A percentile compares a stretch with the other conserved stretches of the same genome.
Evolutionary conservation across 2,113 vertebrate species (phyloP).

Genomic region (Procavia capensis): DNA sequence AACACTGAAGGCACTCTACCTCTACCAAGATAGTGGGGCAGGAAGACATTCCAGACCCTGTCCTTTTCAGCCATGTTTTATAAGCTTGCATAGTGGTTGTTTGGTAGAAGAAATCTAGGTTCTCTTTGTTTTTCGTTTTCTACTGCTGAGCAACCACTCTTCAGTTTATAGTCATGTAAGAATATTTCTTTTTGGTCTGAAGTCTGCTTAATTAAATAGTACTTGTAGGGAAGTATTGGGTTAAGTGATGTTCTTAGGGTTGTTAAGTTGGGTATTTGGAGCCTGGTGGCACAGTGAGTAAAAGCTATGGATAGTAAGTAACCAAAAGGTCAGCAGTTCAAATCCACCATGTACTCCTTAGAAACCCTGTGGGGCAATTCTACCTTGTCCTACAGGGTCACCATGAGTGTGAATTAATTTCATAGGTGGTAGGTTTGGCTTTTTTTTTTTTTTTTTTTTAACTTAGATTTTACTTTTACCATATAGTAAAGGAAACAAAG

Average conservation of each 20-base stretch:
- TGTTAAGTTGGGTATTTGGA: background rate
- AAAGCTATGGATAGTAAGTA: too few species aligned
- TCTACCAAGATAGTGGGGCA: background rate
- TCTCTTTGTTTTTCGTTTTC: background rate
- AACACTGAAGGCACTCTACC: background rate
- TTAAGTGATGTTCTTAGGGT: slow-evolving; percentile 40
- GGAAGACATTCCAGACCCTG: slow-evolving; percentile 8
- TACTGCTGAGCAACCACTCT: background rate
- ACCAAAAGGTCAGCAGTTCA: too few species aligned
- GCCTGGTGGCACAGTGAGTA: too few species aligned
- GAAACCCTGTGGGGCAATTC: too few species aligned
- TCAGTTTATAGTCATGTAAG: background rate
- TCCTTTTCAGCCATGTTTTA: background rate
- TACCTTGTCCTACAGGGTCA: too few species aligned
- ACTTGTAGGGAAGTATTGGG: background rate
- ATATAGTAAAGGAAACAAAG: slow-evolving; percentile 23
- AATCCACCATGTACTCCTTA: too few species aligned
- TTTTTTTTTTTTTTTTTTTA: background rate
- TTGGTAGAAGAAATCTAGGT: background rate
- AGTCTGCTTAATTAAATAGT: background rate
- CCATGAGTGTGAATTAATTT: too few species aligned
- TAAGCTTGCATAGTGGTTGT: background rate
- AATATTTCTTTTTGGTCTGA: background rate
- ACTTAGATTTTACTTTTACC: slow-evolving; percentile 17
- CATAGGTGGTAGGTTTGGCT: too few species aligned